A percentile compares a stretch with the other conserved stretches of the same genome.
These are phyloP conservation scores for Molossus molossus DNA, from an alignment of 2,797 vertebrate species.

Conservation along the genomic window DNA sequence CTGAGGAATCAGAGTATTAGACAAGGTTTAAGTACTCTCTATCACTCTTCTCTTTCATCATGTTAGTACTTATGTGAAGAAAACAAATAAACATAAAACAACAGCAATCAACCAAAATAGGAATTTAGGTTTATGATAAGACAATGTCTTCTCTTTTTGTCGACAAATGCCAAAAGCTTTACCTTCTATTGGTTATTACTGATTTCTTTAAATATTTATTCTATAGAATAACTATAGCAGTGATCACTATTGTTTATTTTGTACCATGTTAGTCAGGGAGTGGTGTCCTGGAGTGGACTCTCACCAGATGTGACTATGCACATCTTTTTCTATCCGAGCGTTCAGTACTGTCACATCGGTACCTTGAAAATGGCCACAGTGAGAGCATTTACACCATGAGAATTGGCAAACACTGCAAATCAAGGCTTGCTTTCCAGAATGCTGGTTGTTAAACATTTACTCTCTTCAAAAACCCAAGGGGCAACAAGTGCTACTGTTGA, in stretches of 20 bases:
- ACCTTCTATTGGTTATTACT: neutral
- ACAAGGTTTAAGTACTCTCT: neutral
- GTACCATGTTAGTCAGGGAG: neutral
- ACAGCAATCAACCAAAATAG: neutral
- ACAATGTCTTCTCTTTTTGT: neutral
- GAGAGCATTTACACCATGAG: constrained; percentile 34
- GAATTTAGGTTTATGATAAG: constrained; percentile 21
- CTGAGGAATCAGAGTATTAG: neutral
- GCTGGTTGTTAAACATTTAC: constrained; percentile 44
- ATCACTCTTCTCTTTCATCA: constrained; percentile 2
- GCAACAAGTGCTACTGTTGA: neutral
- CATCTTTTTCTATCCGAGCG: neutral
- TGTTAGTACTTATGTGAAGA: neutral
- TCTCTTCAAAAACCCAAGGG: neutral
- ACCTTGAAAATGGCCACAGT: constrained; percentile 41
- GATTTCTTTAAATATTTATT: constrained; percentile 23
- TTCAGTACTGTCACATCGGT: constrained; percentile 6
- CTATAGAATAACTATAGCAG: neutral
- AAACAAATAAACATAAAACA: neutral
- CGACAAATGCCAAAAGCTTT: neutral
- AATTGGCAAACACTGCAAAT: constrained; percentile 33
- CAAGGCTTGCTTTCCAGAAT: constrained; percentile 22
- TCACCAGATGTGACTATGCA: neutral
- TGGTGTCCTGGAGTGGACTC: neutral
- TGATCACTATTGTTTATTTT: neutral